Evolutionary conservation across 2,113 vertebrate genomes (phyloP), one percentile per base, ranked within the genome.

Genomic region (Gavia stellata): DNA sequence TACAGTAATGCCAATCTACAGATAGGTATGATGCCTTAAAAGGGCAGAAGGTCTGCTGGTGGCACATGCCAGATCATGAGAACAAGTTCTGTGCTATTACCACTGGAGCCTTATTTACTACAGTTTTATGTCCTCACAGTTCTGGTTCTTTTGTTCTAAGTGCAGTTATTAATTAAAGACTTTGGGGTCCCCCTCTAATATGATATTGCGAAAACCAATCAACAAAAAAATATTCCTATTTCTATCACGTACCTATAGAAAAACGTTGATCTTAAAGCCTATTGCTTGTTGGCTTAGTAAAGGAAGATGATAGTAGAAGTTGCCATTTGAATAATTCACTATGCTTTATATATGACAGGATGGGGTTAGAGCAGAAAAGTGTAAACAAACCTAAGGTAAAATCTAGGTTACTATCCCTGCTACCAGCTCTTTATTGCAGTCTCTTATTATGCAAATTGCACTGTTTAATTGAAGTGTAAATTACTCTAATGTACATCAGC

Each of bases 391-490:
- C 34, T 82, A n/a, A 93, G 66, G 87, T 94, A 96, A 96, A 94
- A 93, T 91, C 74, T 93, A 65, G 78, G 90, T 90, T 94, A 95
- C 93, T 93, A 82, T 62, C 74, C 74, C 17, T 72, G 66, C 70
- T 77, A 88, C 87, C 58, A 80, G 62, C 78, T 86, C 94, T 90
- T 88, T 77, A 66, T 28, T 86, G 67, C 62, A 96, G 70, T 17
- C 52, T 79, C 85, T 95, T 94, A 94, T 85, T 96, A 94, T 96
- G 93, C 85, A 95, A 97, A 97, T 88, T n/a, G 9, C 63, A 38
- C 78, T 62, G 66, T 90, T 95, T 95, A 97, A 95, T 90, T 96
- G 93, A 95, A 97, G 94, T 93, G 79, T 90, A 90, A 96, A 95
- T 96, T 95, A 84, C 95, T 55, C 68, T 87, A 93, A 93, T 90